Conservation (phyloP, 2,888 invertebrate species). For the Pasiphila rectangulata region DNA sequence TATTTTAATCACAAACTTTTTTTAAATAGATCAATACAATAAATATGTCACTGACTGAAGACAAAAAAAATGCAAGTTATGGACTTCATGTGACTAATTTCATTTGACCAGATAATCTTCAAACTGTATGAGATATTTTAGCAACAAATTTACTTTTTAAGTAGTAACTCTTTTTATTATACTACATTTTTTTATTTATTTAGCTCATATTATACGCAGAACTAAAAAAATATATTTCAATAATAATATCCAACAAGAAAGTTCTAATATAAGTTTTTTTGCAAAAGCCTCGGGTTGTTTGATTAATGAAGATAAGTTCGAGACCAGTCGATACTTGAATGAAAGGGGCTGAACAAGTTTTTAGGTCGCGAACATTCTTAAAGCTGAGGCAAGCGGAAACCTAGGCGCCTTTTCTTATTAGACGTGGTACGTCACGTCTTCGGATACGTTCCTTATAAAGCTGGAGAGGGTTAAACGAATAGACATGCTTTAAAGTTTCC, state of each 20-base stretch:
- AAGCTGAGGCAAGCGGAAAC: slow-evolving; percentile 44
- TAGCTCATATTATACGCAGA: too few relatives aligned
- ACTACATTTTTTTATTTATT: too few relatives aligned
- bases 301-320: slow-evolving; percentile 67
- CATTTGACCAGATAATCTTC: too few relatives aligned
- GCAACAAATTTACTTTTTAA: too few relatives aligned
- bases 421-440: slow-evolving; percentile 49
- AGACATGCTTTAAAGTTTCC: background rate
- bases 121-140: too few relatives aligned
- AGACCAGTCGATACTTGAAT: slow-evolving; percentile 59
- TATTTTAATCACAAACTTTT: too few relatives aligned
- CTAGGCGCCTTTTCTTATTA: slow-evolving; percentile 51
- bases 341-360: slow-evolving; percentile 57
- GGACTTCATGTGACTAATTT: too few relatives aligned
- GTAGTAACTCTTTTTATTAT: too few relatives aligned
- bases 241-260: slow-evolving; percentile 12
- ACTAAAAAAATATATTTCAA: too few relatives aligned
- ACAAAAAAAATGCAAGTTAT: too few relatives aligned
- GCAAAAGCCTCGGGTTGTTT: slow-evolving; percentile 44
- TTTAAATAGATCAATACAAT: too few relatives aligned
- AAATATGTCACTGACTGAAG: too few relatives aligned
- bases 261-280: slow-evolving; percentile 35
- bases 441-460: slow-evolving; percentile 33
- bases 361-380: slow-evolving; percentile 65
- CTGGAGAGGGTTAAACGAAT: slow-evolving; percentile 2